Percentiles rank a stretch among this genome's conserved stretches.
Conservation (phyloP, 2,888 invertebrate genomes). For the Griposia aprilina region DNA sequence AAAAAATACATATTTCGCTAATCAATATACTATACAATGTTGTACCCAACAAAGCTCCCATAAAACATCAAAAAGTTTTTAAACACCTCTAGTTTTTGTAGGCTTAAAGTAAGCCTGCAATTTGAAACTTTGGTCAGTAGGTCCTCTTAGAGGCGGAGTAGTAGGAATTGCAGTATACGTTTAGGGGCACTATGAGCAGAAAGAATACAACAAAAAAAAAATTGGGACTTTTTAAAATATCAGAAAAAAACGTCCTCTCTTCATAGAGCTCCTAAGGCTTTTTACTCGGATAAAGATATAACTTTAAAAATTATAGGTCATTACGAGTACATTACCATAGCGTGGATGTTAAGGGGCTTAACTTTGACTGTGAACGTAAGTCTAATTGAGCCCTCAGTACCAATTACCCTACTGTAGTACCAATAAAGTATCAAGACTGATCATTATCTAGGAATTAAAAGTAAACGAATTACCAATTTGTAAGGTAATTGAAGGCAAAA, state of each 20-base stretch:
- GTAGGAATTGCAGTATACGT: too few species aligned
- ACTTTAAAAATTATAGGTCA: too few species aligned
- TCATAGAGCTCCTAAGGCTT: too few species aligned
- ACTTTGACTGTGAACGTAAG: not conserved
- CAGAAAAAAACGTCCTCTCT: too few species aligned
- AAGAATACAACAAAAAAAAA: too few species aligned
- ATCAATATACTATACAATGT: not conserved
- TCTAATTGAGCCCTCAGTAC: not conserved
- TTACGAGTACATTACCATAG: not conserved
- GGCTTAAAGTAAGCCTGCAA: not conserved
- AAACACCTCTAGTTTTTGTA: not conserved
- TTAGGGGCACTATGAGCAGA: too few species aligned
- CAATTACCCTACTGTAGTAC: not conserved
- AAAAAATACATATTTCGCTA: too few species aligned
- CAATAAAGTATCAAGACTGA: not conserved
- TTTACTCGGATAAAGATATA: too few species aligned
- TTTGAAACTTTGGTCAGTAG: too few species aligned
- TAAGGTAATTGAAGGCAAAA: slow-evolving; percentile 31
- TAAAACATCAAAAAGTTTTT: not conserved
- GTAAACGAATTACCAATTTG: slow-evolving; percentile 13
- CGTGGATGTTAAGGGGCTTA: not conserved
- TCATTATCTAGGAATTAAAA: slow-evolving; percentile 8
- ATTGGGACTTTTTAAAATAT: too few species aligned
- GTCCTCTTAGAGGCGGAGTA: too few species aligned
- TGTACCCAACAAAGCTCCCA: too few species aligned